Base-by-base conservation (phyloP, 2,113 vertebrate genomes). In the Cebidichthys violaceus region DNA sequence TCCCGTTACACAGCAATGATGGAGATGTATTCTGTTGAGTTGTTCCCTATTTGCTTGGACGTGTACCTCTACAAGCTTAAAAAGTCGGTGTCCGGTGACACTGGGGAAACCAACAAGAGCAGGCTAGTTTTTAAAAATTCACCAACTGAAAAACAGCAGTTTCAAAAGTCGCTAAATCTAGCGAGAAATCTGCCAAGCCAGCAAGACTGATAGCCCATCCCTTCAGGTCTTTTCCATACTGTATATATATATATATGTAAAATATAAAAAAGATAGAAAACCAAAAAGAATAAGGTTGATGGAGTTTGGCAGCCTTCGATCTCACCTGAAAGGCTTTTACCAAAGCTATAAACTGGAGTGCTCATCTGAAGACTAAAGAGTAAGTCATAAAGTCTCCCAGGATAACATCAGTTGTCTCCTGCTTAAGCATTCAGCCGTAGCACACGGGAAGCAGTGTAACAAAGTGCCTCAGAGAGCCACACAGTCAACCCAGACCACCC, bases 401-500 rank as follows among this genome's bases (percentile, higher is more conserved):
- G 61, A 17, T 4, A 45, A 72, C 88, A 76, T 70, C 79, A 64
- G 24, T 57, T 35, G 33, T 47, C 29, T 52, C 67, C 90, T 89
- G 41, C 65, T 88, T 88, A 62, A 70, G 69, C 77, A 92, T 89
- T 92, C 91, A 82, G 67, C 35, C 50, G 6, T 2, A 17, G 70
- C 75, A 61, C 77, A 59, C 73, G 4, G 73, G 39, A 67, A 55
- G 60, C n/a, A 55, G 65, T 45, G 72, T 45, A 75, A 84, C 68
- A 27, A 86, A 89, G 77, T 77, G 77, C 43, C 83, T 84, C 61
- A 79, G 60, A 85, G 86, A 83, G 61, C 43, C 82, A 57, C 52
- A 70, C 0, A 76, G 74, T 77, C 83, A 75, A 43, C 85, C 60
- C 57, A 33, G 89, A 79, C 86, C 87, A 86, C 89, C 90, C 85